These are phyloP conservation scores for Larimichthys polyactis DNA, from an alignment of 2,113 vertebrate species.

Conservation along the genomic window DNA sequence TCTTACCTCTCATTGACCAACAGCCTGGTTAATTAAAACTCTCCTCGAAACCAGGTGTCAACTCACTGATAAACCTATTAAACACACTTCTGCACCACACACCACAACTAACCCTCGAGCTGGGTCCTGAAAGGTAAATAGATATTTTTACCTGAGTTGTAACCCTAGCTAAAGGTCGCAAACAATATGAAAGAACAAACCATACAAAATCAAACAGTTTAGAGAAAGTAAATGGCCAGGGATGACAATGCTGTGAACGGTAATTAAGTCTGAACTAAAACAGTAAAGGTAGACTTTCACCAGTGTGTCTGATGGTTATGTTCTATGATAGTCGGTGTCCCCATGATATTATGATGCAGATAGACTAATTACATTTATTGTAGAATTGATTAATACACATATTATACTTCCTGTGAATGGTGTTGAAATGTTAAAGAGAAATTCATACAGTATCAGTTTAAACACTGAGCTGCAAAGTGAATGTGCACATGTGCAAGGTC, in stretches of 20 bases:
- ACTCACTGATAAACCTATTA: conserved; percentile 90
- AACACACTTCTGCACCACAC: conserved; percentile 12
- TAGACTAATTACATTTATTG: background rate
- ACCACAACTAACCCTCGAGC: background rate
- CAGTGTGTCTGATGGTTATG: background rate
- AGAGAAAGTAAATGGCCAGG: background rate
- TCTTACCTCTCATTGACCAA: conserved; percentile 90
- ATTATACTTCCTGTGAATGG: background rate
- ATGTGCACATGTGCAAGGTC: background rate
- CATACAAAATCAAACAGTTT: background rate
- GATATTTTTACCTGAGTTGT: background rate
- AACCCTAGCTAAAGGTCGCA: background rate
- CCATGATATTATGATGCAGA: background rate
- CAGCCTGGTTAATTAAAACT: conserved; percentile 96
- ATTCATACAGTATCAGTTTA: background rate
- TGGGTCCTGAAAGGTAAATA: conserved; percentile 5
- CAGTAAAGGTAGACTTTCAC: background rate
- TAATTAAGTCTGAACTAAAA: background rate
- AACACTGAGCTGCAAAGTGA: background rate
- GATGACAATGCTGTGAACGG: background rate
- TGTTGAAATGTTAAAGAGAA: too few species aligned
- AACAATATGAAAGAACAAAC: background rate
- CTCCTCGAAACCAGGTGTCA: conserved; percentile 91
- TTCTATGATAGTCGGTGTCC: background rate
- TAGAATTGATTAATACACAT: background rate